These are phyloP conservation scores for Drosophila leonis DNA, from an alignment of 2,888 invertebrate genomes.

Conservation along the genomic window DNA sequence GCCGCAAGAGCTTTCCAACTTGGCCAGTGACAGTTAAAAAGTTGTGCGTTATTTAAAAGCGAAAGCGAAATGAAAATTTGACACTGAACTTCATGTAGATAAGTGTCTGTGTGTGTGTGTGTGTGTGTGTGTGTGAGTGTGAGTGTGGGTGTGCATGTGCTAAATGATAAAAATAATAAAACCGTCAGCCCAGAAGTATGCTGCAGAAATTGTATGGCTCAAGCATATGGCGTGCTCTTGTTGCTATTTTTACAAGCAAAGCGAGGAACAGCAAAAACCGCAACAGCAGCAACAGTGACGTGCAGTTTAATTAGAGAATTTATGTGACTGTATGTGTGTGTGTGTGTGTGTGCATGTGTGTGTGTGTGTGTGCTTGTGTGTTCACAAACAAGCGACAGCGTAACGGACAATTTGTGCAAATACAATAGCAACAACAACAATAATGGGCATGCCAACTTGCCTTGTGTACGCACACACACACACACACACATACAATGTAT, in stretches of 20 bases:
- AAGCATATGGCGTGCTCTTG: conserved; percentile 64
- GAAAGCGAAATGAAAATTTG: conserved; percentile 71
- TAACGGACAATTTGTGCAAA: conserved; percentile 45
- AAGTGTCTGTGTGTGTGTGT: conserved; percentile 5
- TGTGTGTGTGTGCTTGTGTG: conserved; percentile 16
- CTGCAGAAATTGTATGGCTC: conserved; percentile 36
- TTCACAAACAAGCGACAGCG: conserved; percentile 29
- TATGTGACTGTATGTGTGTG: conserved; percentile 17
- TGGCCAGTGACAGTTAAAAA: conserved; percentile 1
- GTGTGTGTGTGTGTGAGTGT: conserved; percentile 18
- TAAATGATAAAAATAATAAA: conserved; percentile 17
- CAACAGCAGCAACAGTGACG: conserved; percentile 38
- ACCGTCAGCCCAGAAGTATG: conserved; percentile 40
- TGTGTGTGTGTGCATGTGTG: conserved; percentile 5
- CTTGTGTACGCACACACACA: conserved; percentile 21
- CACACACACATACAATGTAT: conserved; percentile 11
- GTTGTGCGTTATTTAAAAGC: conserved; percentile 17
- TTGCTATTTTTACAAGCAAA: conserved; percentile 29
- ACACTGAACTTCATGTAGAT: conserved; percentile 70
- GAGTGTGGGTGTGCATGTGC: conserved; percentile 10
- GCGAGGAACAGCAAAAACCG: conserved; percentile 16
- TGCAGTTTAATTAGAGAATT: conserved; percentile 40
- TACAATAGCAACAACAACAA: conserved; percentile 37
- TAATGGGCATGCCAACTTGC: conserved; percentile 30
- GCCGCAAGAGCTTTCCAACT: conserved; percentile 66